phyloP scores from a whole-genome alignment of 92 coral and sea anemone species.

The Bergia sp. region DNA sequence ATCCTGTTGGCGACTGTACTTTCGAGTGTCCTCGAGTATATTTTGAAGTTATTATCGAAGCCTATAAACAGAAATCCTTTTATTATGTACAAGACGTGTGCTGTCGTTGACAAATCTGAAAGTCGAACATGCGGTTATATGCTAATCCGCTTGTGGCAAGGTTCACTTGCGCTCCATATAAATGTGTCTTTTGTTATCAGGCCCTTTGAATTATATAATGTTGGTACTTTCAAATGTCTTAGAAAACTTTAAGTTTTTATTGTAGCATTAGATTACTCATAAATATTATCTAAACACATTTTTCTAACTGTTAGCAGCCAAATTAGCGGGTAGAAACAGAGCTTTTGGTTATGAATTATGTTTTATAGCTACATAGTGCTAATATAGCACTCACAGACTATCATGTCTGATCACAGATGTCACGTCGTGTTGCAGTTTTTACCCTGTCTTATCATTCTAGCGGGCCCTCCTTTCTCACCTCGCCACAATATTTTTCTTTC shows the following conservation, averaged over 20 bases:
- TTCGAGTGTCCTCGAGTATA: conserved; percentile 1
- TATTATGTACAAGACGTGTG: not conserved
- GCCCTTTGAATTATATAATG: not conserved
- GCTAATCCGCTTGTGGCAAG: not conserved
- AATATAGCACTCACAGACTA: not conserved
- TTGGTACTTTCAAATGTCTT: not conserved
- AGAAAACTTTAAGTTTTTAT: not conserved
- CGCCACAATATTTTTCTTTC: not conserved
- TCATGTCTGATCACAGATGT: not conserved
- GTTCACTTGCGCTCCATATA: not conserved
- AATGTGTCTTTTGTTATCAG: not conserved
- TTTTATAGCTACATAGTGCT: not conserved
- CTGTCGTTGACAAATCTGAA: not conserved
- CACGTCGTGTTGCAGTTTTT: not conserved
- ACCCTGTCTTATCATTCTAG: not conserved
- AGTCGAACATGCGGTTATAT: not conserved
- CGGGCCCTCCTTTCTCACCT: not conserved
- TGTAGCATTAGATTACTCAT: not conserved
- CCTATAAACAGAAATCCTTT: not conserved
- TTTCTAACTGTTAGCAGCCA: not conserved
- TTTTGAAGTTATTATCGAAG: not conserved
- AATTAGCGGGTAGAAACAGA: not conserved
- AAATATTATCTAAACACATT: not conserved
- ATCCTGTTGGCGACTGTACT: not conserved
- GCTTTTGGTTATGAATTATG: not conserved